These are phyloP conservation scores for Branchinecta lynchi DNA, from an alignment of 1,140 invertebrate species.

Conservation along the genomic window DNA sequence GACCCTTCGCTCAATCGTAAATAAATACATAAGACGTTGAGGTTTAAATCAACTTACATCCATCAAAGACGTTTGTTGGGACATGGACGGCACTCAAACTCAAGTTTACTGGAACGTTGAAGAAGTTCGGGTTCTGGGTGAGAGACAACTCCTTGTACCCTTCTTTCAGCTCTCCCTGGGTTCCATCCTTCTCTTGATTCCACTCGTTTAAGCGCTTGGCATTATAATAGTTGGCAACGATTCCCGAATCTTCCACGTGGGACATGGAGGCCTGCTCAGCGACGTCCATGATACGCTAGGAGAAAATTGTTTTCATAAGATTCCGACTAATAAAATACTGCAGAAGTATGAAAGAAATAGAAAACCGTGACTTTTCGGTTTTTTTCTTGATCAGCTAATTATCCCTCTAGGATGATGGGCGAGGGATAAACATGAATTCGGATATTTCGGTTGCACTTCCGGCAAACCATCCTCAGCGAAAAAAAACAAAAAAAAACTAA, in stretches of 20 bases:
- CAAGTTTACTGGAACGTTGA: slow-evolving; percentile 62
- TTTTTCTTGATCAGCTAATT: too few species aligned
- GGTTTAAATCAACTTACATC: slow-evolving; percentile 41
- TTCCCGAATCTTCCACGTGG: slow-evolving; percentile 31
- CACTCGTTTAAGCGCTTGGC: slow-evolving; percentile 51
- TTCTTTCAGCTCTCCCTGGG: slow-evolving; percentile 47
- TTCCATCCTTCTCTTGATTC: slow-evolving; percentile 32
- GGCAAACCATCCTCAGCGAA: too few species aligned
- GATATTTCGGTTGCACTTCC: too few species aligned
- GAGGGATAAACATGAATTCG: too few species aligned
- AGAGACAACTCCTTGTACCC: slow-evolving; percentile 48
- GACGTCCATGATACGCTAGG: slow-evolving; percentile 66
- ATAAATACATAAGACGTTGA: too few species aligned
- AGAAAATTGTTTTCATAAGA: slow-evolving; percentile 10
- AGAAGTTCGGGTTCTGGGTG: slow-evolving; percentile 55
- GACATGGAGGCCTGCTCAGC: slow-evolving; percentile 67
- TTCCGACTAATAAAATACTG: background rate
- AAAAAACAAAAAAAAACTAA: too few species aligned
- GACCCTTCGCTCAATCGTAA: too few species aligned
- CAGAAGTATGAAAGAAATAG: too few species aligned
- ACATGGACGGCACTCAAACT: slow-evolving; percentile 75
- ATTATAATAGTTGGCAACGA: slow-evolving; percentile 37
- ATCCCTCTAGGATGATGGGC: too few species aligned
- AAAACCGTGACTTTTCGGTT: too few species aligned
- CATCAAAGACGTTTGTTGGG: slow-evolving; percentile 82